Evolutionary conservation across 1,140 invertebrate genomes (phyloP).

Genomic region (Ips typographus): DNA sequence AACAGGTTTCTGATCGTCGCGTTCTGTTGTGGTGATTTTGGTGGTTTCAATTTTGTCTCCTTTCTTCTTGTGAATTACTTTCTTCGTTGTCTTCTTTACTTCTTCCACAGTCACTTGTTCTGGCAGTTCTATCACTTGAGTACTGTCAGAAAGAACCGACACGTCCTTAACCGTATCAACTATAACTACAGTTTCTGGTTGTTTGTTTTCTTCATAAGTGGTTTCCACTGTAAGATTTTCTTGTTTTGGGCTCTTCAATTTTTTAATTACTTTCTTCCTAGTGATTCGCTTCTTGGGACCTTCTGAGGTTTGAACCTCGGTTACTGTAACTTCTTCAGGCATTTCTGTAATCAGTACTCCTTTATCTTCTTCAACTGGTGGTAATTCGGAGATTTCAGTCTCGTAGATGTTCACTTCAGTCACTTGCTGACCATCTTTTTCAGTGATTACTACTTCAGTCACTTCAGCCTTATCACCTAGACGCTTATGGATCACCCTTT

Average conservation of each 20-base stretch:
- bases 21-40: constrained; percentile 42
- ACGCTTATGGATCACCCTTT: constrained; percentile 51
- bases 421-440: constrained; percentile 51
- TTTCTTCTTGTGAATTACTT: constrained; percentile 42
- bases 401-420: constrained; percentile 38
- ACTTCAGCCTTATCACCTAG: constrained; percentile 53
- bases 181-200: constrained; percentile 44
- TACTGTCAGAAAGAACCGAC: constrained; percentile 22
- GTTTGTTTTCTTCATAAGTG: constrained; percentile 53
- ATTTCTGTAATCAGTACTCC: constrained; percentile 48
- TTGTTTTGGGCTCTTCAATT: constrained; percentile 32
- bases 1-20: constrained; percentile 33
- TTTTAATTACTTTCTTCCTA: constrained; percentile 41
- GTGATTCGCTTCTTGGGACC: constrained; percentile 40
- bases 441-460: constrained; percentile 54
- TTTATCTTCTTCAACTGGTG: constrained; percentile 48
- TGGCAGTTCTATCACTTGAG: constrained; percentile 39
- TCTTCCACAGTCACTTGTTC: constrained; percentile 44
- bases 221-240: constrained; percentile 45
- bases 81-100: constrained; percentile 41
- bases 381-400: constrained; percentile 32
- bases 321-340: constrained; percentile 46
- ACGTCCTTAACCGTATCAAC: constrained; percentile 35
- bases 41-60: constrained; percentile 42
- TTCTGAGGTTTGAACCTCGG: constrained; percentile 39